Evolutionary conservation across 2,797 vertebrate genomes (phyloP), one percentile per base, ranked within the genome.

Genomic region (Clarias pachynema): DNA sequence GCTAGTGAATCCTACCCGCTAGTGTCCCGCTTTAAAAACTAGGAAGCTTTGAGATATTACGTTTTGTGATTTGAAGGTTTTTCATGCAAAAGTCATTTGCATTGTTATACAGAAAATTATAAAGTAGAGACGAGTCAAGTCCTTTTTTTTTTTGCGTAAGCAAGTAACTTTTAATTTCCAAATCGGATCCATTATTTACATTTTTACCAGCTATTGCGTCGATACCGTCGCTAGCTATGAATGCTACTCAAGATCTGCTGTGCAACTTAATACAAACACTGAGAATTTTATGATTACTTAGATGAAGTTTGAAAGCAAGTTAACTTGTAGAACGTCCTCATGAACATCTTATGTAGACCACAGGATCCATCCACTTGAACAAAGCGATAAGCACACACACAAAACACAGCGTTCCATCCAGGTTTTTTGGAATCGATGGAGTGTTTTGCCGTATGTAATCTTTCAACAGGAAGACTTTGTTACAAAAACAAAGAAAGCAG

Each of bases 401-500:
- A 10, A 49, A 34, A 44, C 57, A 18, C 44, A 49, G 31, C 53
- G 66, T 66, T 34, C 15, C 68, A 0, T 37, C 56, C 60, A 63
- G 34, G 65, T 79, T 53, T 74, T 31, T 14, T 49, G 2, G 75
- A 81, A 78, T 82, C 7, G 78, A 40, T 22, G n/a, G 75, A 56
- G 79, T 26, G 60, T 80, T 80, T 65, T n/a, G 72, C 56, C 26
- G 74, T 34, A 84, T 5, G 49, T 62, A 84, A 74, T 74, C 79
- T 86, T 79, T 72, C 59, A 78, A 84, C 72, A 70, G 82, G 57
- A 88, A 80, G 87, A 86, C 83, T 86, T 79, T 81, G 84, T 84
- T 81, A 83, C 70, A 81, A 53, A 80, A 81, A 87, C 81, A 88
- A 88, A 86, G 85, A 87, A 85, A 84, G 85, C 65, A 49, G 82